These are phyloP conservation scores for Enteromius treurensis DNA, from an alignment of 2,797 vertebrate genomes.

Conservation along the genomic window DNA sequence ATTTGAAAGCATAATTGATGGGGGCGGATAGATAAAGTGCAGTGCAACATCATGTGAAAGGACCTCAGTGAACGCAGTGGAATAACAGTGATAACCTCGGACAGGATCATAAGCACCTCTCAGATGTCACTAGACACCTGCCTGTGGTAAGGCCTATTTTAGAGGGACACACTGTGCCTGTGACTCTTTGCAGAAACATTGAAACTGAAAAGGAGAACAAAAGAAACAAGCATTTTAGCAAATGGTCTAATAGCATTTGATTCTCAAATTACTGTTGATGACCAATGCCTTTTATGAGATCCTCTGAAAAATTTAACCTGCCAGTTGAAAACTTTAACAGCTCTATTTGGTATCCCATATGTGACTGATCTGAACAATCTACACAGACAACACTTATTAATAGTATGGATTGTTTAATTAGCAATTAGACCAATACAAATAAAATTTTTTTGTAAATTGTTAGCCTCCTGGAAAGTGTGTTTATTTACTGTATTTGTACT, in stretches of 20 bases:
- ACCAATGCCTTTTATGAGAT: neutral
- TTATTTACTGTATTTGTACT: no score
- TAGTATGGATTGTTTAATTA: no score
- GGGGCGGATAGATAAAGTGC: neutral
- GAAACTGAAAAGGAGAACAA: neutral
- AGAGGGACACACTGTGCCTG: conserved; percentile 22
- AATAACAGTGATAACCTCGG: conserved; percentile 58
- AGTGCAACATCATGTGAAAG: conserved; percentile 13
- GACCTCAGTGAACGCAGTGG: conserved; percentile 16
- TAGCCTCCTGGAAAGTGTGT: no score
- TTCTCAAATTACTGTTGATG: neutral
- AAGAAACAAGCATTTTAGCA: neutral
- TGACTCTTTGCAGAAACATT: conserved; percentile 8
- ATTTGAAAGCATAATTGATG: conserved; percentile 30
- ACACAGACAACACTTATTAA: neutral
- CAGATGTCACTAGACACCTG: conserved; percentile 47
- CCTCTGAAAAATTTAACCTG: neutral
- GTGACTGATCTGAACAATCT: neutral
- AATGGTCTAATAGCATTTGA: neutral
- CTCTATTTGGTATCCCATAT: neutral
- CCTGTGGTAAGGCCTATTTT: neutral
- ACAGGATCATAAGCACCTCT: conserved; percentile 59
- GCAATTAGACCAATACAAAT: no score
- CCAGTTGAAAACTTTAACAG: neutral
- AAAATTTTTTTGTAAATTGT: no score